These are phyloP conservation scores for Boloria selene DNA, from an alignment of 2,888 invertebrate species.

Conservation along the genomic window DNA sequence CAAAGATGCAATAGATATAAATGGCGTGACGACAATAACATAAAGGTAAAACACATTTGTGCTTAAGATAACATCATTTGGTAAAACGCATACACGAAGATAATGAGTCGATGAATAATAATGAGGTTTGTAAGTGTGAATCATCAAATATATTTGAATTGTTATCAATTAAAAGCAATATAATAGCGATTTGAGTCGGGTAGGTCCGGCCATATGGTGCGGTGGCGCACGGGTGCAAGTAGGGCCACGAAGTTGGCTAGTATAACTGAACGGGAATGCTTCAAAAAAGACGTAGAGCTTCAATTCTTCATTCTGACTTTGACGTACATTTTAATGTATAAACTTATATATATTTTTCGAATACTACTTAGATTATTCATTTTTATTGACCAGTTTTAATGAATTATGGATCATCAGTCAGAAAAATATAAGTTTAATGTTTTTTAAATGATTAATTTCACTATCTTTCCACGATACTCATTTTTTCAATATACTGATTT, in stretches of 20 bases:
- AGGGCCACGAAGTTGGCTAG: slow-evolving; percentile 51
- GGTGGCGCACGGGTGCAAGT: slow-evolving; percentile 60
- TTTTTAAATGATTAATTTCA: too few species aligned
- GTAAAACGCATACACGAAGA: slow-evolving; percentile 75
- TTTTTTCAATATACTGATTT: too few species aligned
- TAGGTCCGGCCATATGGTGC: slow-evolving; percentile 73
- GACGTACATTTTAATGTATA: too few species aligned
- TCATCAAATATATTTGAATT: slow-evolving; percentile 83
- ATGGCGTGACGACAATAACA: slow-evolving; percentile 70
- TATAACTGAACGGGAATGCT: not conserved
- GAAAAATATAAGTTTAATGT: too few species aligned
- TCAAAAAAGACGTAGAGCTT: too few species aligned
- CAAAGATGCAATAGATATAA: slow-evolving; percentile 42
- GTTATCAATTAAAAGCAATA: slow-evolving; percentile 83
- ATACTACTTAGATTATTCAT: too few species aligned
- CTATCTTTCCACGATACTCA: too few species aligned
- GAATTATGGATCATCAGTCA: too few species aligned
- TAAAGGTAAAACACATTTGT: slow-evolving; percentile 77
- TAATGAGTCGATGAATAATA: slow-evolving; percentile 82
- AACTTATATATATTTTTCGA: too few species aligned
- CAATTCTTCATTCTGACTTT: too few species aligned
- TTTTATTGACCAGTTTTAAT: too few species aligned
- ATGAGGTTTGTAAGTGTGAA: slow-evolving; percentile 80
- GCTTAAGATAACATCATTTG: slow-evolving; percentile 70
- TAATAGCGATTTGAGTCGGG: slow-evolving; percentile 80